A percentile compares a stretch with the other conserved stretches of the same genome.
Evolutionary conservation across 1,140 invertebrate species (phyloP).

Genomic region (Colletes gigas): DNA sequence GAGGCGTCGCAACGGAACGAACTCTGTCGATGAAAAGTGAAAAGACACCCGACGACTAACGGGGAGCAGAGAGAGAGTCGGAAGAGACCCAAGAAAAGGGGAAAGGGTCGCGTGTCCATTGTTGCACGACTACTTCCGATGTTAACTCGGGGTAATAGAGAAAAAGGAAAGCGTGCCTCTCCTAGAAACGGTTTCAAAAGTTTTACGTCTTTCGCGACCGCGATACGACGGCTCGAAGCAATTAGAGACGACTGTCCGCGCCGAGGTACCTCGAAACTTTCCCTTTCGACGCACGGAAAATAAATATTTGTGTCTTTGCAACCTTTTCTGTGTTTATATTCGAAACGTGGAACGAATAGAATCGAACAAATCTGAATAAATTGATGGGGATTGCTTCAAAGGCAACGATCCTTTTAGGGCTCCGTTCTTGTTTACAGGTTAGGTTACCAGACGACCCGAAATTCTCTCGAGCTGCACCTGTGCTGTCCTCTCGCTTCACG

Average conservation of each 20-base stretch:
- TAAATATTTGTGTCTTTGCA: too few species aligned
- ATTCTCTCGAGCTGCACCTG: neutral
- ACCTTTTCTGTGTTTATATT: too few species aligned
- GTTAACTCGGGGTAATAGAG: neutral
- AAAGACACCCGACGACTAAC: too few species aligned
- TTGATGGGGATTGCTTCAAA: too few species aligned
- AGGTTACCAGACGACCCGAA: neutral
- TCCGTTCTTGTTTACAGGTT: neutral
- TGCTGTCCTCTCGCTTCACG: neutral
- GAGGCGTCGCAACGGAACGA: neutral
- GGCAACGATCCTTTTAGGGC: neutral
- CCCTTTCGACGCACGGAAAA: too few species aligned
- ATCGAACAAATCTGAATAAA: too few species aligned
- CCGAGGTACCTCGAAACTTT: too few species aligned
- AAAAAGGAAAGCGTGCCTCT: constrained; percentile 32
- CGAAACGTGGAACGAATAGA: too few species aligned
- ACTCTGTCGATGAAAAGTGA: neutral
- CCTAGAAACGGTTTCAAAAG: neutral
- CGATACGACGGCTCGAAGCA: too few species aligned
- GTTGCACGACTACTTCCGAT: neutral
- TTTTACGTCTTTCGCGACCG: neutral
- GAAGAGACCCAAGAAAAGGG: neutral
- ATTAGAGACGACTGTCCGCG: too few species aligned
- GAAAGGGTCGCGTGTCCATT: constrained; percentile 33
- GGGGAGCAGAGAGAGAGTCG: neutral